Evolutionary conservation across 2,888 invertebrate species (phyloP), one percentile per base, ranked within the genome.

Genomic region (Heteropelma amictum): DNA sequence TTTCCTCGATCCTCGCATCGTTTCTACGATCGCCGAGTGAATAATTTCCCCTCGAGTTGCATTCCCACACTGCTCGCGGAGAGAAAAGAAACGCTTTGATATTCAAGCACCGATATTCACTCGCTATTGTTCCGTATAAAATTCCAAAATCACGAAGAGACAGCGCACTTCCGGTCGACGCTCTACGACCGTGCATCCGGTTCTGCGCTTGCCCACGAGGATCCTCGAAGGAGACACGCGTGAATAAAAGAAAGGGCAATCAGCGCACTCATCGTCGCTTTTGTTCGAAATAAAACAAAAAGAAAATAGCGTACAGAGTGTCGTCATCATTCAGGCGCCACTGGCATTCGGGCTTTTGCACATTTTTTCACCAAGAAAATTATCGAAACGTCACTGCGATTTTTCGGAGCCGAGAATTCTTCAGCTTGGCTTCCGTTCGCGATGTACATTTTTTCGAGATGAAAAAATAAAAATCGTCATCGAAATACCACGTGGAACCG

Each of bases 101-200:
- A 45, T 56, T 61, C 61, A 40, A 45, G 30, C 42, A 40, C 51
- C 7, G 40, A 51, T 40, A 26, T 26, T 38, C 14, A 8, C 21
- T 12, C n/a, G 10, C 53, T 10, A 47, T 61, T 49, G 45, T 56
- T 12, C n/a, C 35, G 54, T 38, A 30, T 3, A n/a, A 72, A 47
- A 61, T 51, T 67, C 60, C 23, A 54, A 67, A 61, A 30, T 56
- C 61, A 49, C 53, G 38, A 10, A 4, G 33, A 72, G 33, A 67
- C 42, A 45, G 28, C 40, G 35, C n/a, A 40, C 51, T 61, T 33
- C 33, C 58, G 61, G 23, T 19, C 28, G 7, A 19, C 19, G 33
- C 26, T n/a, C n/a, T 54, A 35, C 12, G 54, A 33, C 17, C 54
- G 19, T 19, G 12, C 35, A 35, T 54, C 54, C 54, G 54, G 21